phyloP scores from a whole-genome alignment of 2,797 vertebrate species.

The Hirundo rustica region DNA sequence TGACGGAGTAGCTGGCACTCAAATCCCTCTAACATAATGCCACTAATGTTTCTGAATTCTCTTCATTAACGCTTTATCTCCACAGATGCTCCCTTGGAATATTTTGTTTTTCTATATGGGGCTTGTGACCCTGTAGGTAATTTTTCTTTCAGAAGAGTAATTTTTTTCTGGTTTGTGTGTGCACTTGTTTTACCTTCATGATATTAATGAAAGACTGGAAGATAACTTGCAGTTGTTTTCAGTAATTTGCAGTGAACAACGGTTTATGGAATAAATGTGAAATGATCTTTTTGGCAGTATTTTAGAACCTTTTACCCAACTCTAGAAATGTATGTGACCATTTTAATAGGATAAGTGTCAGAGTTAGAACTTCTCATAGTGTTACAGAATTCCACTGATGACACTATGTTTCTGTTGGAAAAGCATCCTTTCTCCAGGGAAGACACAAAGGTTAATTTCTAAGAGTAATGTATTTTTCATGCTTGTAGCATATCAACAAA shows the following conservation, averaged over 20 bases:
- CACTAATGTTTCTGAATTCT: not conserved
- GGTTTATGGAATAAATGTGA: not conserved
- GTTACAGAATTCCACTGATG: not conserved
- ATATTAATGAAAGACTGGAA: not conserved
- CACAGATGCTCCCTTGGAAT: not conserved
- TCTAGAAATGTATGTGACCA: not conserved
- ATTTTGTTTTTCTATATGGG: not conserved
- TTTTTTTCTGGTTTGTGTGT: not conserved
- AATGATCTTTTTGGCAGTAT: not conserved
- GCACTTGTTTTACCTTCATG: not conserved
- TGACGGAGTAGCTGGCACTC: rapidly evolving
- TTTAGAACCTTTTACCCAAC: not conserved
- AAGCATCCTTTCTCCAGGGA: not conserved
- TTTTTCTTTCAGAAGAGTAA: not conserved
- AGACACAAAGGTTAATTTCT: not conserved
- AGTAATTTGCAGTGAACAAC: not conserved
- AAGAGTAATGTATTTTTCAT: not conserved
- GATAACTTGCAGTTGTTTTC: not conserved
- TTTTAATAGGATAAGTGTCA: not conserved
- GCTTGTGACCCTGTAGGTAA: not conserved
- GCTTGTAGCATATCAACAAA: not conserved
- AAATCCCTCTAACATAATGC: not conserved
- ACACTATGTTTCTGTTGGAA: not conserved
- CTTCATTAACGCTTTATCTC: not conserved
- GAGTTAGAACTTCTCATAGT: not conserved